Conservation (phyloP, 1,140 invertebrate genomes). For the Chlorops oryzae region DNA sequence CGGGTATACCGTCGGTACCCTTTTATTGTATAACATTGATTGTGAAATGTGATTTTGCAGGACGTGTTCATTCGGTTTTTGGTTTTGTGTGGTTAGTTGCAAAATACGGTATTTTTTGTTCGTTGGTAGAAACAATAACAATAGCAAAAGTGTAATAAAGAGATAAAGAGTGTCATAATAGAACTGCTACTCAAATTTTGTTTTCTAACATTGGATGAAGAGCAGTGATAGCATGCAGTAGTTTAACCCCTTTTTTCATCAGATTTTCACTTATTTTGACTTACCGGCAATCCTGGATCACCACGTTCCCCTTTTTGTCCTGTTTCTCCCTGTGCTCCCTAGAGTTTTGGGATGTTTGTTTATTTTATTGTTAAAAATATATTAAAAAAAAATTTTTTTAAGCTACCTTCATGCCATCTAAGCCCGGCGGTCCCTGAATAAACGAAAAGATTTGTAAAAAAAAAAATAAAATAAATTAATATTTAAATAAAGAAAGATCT, state of each 20-base stretch:
- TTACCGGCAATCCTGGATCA: slow-evolving; percentile 84
- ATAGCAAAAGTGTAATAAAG: background rate
- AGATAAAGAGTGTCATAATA: background rate
- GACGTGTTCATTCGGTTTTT: slow-evolving; percentile 17
- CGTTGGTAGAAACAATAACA: background rate
- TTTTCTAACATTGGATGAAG: no score
- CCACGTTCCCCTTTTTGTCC: slow-evolving; percentile 85
- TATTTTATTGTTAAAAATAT: background rate
- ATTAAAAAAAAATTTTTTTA: background rate
- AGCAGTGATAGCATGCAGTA: no score
- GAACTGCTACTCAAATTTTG: background rate
- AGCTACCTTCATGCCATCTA: slow-evolving; percentile 69
- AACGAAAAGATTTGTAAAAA: slow-evolving; percentile 8
- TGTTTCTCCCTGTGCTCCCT: slow-evolving; percentile 86
- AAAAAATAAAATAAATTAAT: slow-evolving; percentile 7
- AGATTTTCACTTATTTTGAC: slow-evolving; percentile 52
- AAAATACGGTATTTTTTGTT: slow-evolving; percentile 12
- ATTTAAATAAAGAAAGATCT: slow-evolving; percentile 1
- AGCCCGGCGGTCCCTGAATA: slow-evolving; percentile 59
- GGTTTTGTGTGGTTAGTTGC: slow-evolving; percentile 13
- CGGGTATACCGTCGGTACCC: slow-evolving; percentile 89
- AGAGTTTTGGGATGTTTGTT: slow-evolving; percentile 18
- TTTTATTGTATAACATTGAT: no score
- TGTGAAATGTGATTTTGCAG: slow-evolving; percentile 16
- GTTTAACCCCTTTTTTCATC: no score